phyloP scores from a whole-genome alignment of 1,140 invertebrate genomes.

The Chironomus tepperi region DNA sequence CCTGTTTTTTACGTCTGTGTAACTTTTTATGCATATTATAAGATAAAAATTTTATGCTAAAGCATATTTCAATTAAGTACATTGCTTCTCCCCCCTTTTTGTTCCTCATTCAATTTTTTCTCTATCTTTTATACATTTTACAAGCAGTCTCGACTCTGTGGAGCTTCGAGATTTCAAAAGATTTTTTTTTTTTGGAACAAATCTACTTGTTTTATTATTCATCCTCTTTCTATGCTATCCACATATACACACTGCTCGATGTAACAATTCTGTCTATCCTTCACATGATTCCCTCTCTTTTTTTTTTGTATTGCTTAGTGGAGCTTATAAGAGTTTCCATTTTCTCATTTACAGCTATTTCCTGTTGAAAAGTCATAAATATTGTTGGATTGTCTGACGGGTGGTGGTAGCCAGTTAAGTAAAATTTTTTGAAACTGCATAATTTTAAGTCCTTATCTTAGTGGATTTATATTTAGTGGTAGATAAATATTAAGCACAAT shows the following conservation, averaged over 20 bases:
- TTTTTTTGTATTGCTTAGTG: neutral
- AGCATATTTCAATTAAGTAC: conserved; percentile 19
- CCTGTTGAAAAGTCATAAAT: neutral
- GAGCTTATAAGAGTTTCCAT: neutral
- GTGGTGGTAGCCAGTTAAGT: no score
- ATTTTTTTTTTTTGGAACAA: neutral
- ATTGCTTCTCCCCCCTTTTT: neutral
- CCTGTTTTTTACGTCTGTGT: neutral
- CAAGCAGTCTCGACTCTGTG: no score
- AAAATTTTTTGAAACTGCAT: no score
- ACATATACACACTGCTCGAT: neutral
- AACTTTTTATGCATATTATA: neutral
- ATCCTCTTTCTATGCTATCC: neutral
- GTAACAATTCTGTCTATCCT: conserved; percentile 2
- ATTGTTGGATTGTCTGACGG: neutral
- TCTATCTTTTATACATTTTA: no score
- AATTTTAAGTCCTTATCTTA: no score
- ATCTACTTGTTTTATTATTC: neutral
- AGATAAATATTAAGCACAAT: no score
- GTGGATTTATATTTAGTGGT: no score
- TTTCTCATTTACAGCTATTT: neutral
- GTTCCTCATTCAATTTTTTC: neutral
- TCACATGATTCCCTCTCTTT: neutral
- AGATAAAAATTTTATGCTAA: no score
- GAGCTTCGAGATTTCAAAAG: no score